These are phyloP conservation scores for Zaprionus africanus DNA, from an alignment of 1,140 invertebrate genomes.

Conservation along the genomic window DNA sequence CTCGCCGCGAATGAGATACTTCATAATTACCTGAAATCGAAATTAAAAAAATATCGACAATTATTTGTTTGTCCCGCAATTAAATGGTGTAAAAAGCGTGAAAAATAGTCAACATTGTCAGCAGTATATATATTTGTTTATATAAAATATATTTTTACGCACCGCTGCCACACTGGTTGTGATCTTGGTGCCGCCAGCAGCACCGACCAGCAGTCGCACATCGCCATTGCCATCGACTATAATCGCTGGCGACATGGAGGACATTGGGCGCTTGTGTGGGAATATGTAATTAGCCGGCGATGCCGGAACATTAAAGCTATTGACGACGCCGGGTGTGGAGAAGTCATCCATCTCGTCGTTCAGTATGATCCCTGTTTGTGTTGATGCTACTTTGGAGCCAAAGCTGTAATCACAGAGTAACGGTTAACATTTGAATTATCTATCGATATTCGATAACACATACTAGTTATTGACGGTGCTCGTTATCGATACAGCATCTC, in stretches of 20 bases:
- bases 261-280: constrained; percentile 94
- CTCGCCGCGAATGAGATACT: constrained; percentile 90
- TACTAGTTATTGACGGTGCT: constrained; percentile 97
- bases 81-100: not conserved
- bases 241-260: constrained; percentile 96
- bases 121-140: not conserved
- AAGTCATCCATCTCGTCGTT: constrained; percentile 99
- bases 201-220: constrained; percentile 93
- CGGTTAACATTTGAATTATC: not conserved
- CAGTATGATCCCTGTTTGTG: constrained; percentile 94
- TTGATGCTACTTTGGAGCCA: constrained; percentile 90
- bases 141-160: constrained; percentile 8
- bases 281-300: constrained; percentile 93
- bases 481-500: constrained; percentile 96
- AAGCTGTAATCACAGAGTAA: constrained; percentile 87
- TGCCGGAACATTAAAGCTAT: constrained; percentile 92
- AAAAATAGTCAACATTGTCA: not conserved
- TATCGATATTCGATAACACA: constrained; percentile 81
- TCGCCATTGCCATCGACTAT: constrained; percentile 91
- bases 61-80: not conserved
- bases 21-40: constrained; percentile 87
- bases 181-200: constrained; percentile 96
- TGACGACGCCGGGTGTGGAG: constrained; percentile 91
- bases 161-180: constrained; percentile 89
- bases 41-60: not conserved